Base-by-base conservation (phyloP, 1,140 invertebrate genomes). In the Drosophila virilis region DNA sequence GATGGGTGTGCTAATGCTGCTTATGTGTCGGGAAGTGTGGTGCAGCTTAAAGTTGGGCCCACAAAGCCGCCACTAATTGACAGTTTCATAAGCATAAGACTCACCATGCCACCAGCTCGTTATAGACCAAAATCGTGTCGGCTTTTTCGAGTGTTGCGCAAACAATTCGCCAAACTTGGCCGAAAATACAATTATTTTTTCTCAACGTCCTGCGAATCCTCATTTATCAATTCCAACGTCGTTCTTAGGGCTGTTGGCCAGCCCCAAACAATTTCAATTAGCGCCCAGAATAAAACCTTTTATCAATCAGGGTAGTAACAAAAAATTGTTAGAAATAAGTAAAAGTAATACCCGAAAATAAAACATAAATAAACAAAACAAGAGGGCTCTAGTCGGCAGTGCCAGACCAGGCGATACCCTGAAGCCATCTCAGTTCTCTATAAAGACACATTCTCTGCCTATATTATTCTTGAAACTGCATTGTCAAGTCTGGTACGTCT, bases 21-120 rank as follows among this genome's bases (percentile, higher is more conserved):
- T n/a, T 45, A 8, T 13, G 32, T 46, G 40, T 28, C 4, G 22
- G 2, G 4, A 5, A 28, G 22, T n/a, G 12, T 38, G 62, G 22
- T 22, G 15, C 37, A 45, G 76, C 73, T 83, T 79, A 79, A 88
- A 82, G 83, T 77, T 80, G 15, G 54, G 37, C 70, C 28, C 15
- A 46, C 72, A 52, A 66, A 89, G 68, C 76, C 67, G 84, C 65
- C 84, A 77, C 84, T 88, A 89, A 88, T 88, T 88, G 83, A 88
- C 83, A 88, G 83, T 88, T 88, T 74, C 72, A 74, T 71, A 74
- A 74, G 58, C 83, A 76, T 64, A 73, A 77, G 57, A 68, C 69
- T 12, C 22, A 9, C 7, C 51, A 15, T 50, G 45, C 32, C 54
- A n/a, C n/a, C 66, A 85, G 67, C 78, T 86, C 83, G 83, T 79